Percentiles rank a stretch among this genome's conserved stretches.
phyloP scores from a whole-genome alignment of 2,113 vertebrate genomes.

The Tympanuchus pallidicinctus region DNA sequence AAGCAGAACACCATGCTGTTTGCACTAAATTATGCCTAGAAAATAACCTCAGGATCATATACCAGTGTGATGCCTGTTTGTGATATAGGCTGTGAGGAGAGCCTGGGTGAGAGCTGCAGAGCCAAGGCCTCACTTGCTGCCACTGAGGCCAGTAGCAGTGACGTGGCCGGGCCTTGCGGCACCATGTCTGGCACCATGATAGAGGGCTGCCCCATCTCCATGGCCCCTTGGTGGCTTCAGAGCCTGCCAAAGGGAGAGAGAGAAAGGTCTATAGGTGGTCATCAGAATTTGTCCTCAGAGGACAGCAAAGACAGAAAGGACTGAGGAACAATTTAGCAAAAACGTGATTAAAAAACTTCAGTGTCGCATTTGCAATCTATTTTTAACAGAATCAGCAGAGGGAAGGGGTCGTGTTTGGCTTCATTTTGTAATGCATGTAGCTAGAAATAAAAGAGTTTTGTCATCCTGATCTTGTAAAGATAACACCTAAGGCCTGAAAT shows the following conservation, averaged over 20 bases:
- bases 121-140: not conserved
- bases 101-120: not conserved
- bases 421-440: not conserved
- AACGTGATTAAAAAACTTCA: not conserved
- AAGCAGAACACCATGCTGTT: not conserved
- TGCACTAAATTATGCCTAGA: not conserved
- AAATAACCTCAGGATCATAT: not conserved
- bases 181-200: not conserved
- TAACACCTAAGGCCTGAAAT: not conserved
- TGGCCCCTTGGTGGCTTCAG: not conserved
- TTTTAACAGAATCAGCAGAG: not conserved
- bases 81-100: not conserved
- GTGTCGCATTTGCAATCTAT: fast-evolving
- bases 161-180: not conserved
- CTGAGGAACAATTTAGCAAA: not conserved
- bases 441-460: not conserved
- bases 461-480: not conserved
- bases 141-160: not conserved
- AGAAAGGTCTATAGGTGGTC: not conserved
- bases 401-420: not conserved
- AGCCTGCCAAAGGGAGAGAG: not conserved
- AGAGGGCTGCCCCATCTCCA: not conserved
- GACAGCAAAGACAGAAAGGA: not conserved
- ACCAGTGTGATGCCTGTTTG: not conserved
- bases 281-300: not conserved